Percentiles rank a stretch among this genome's conserved stretches.
phyloP scores from a whole-genome alignment of 2,888 invertebrate genomes.

The Macrosoma leucophasiata region DNA sequence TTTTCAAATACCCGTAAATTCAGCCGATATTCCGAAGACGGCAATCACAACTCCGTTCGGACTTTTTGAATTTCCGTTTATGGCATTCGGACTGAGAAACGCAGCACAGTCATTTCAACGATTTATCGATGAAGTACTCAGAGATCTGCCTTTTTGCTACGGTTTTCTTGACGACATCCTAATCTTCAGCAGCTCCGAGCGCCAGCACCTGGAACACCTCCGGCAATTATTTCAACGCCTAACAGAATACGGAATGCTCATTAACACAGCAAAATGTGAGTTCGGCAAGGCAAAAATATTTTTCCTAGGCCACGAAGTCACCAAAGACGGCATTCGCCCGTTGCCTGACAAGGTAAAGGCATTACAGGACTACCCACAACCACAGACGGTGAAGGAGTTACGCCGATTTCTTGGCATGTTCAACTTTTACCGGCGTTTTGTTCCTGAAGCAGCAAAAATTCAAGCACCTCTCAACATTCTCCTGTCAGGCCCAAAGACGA shows the following conservation, averaged over 20 bases:
- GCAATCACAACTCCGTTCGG: slow-evolving; percentile 28
- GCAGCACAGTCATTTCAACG: slow-evolving; percentile 45
- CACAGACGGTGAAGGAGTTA: too few relatives aligned
- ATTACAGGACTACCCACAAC: too few relatives aligned
- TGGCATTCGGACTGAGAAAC: slow-evolving; percentile 43
- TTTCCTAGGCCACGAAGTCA: slow-evolving; percentile 3
- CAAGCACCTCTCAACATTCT: too few relatives aligned
- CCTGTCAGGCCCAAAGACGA: too few relatives aligned
- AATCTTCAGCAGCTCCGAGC: neutral
- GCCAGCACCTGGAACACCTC: slow-evolving; percentile 1
- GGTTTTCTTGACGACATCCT: slow-evolving; percentile 5
- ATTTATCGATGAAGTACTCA: slow-evolving; percentile 27
- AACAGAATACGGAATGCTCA: slow-evolving; percentile 1
- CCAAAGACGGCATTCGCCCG: neutral
- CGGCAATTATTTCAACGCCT: slow-evolving; percentile 2
- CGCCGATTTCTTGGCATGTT: too few relatives aligned
- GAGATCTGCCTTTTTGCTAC: slow-evolving; percentile 1
- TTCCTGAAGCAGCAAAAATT: too few relatives aligned
- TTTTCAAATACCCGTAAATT: slow-evolving; percentile 6
- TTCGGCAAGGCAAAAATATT: neutral
- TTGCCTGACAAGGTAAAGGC: neutral
- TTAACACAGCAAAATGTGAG: slow-evolving; percentile 5
- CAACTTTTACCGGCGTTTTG: too few relatives aligned
- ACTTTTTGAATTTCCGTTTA: slow-evolving; percentile 32
- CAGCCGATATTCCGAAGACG: slow-evolving; percentile 8